Conservation (phyloP, 2,113 vertebrate genomes). For the Epinephelus cyanopodus region DNA sequence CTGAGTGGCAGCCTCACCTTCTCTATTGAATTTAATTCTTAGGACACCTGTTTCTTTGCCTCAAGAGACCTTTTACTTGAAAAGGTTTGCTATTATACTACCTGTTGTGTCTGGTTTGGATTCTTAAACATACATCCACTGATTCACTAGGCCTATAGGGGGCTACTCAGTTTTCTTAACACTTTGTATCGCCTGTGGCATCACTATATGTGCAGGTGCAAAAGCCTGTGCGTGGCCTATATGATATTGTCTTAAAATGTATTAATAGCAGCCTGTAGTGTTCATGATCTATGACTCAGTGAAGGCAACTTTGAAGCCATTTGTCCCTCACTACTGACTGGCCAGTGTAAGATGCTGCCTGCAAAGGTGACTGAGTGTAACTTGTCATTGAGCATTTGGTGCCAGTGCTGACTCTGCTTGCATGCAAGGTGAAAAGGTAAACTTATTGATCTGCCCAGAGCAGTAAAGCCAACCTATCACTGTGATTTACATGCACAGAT, state of each 20-base stretch:
- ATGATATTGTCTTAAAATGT: not conserved
- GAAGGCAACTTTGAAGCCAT: not conserved
- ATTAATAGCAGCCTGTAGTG: not conserved
- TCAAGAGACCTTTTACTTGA: slow-evolving; percentile 15
- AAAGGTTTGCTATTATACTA: not conserved
- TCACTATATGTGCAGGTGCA: not conserved
- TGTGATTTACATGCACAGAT: not conserved
- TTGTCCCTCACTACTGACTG: not conserved
- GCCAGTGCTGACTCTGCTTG: slow-evolving; percentile 37
- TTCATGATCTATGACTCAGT: not conserved
- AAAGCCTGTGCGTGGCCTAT: not conserved
- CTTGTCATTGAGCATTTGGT: slow-evolving; percentile 4
- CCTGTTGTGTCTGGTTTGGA: not conserved
- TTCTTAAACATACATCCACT: not conserved
- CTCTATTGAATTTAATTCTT: slow-evolving; percentile 3
- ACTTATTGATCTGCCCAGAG: slow-evolving; percentile 40
- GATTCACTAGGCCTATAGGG: too few relatives aligned
- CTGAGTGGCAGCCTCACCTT: slow-evolving; percentile 57
- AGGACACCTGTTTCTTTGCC: slow-evolving; percentile 54
- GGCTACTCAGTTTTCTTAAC: not conserved
- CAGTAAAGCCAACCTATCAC: not conserved
- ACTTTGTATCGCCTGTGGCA: not conserved
- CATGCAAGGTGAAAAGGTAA: slow-evolving; percentile 24
- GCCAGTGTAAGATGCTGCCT: not conserved
- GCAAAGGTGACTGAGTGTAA: slow-evolving; percentile 16